Conservation (phyloP, 2,888 invertebrate species). For the Mimumesa dahlbomi region DNA sequence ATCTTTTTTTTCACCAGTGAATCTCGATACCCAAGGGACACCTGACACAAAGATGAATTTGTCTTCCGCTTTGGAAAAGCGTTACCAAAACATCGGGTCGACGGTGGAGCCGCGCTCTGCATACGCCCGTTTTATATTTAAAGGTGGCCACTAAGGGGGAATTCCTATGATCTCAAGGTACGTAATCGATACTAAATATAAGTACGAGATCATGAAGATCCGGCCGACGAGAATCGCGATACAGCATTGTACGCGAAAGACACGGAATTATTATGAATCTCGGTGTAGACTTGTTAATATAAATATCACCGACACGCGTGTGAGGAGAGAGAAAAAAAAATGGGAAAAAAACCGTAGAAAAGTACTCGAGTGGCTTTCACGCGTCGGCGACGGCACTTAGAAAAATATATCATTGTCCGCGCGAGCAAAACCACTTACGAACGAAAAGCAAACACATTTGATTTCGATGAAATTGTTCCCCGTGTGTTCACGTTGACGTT, state of each 20-base stretch:
- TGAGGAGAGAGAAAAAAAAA: slow-evolving; percentile 2
- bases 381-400: slow-evolving; percentile 8
- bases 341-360: too few relatives aligned
- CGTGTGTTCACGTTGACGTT: slow-evolving; percentile 10
- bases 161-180: slow-evolving; percentile 26
- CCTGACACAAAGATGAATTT: slow-evolving; percentile 53
- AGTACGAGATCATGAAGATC: slow-evolving; percentile 12
- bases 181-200: slow-evolving; percentile 48
- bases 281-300: slow-evolving; percentile 8
- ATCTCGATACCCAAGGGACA: slow-evolving; percentile 38
- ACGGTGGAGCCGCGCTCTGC: neutral
- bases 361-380: slow-evolving; percentile 26
- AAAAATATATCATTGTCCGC: slow-evolving; percentile 36
- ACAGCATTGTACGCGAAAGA: neutral
- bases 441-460: slow-evolving; percentile 27
- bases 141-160: slow-evolving; percentile 33
- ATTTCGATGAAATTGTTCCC: slow-evolving; percentile 13
- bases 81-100: slow-evolving; percentile 27
- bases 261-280: neutral
- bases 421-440: slow-evolving; percentile 11
- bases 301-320: slow-evolving; percentile 25
- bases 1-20: slow-evolving; percentile 16
- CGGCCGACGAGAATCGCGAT: neutral
- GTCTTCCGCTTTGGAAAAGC: slow-evolving; percentile 34
- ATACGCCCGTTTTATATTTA: slow-evolving; percentile 34